Base-by-base conservation (phyloP, 2,888 invertebrate species). In the Polydesmus complanatus region DNA sequence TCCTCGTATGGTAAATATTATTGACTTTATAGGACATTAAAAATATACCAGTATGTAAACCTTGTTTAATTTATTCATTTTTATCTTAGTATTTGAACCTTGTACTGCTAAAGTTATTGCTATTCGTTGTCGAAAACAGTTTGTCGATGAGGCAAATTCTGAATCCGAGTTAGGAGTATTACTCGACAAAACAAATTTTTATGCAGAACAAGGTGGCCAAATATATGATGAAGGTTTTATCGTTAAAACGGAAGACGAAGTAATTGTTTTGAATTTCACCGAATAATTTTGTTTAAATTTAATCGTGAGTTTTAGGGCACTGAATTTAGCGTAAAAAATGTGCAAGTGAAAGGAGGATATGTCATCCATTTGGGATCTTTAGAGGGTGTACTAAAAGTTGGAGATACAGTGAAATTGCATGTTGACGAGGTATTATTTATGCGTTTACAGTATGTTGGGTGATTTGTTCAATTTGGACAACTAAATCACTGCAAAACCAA, bases 161-260 rank as follows among this genome's bases (percentile, higher is more conserved):
- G 93, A 93, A 0, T 85, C 91, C 70, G 89, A 92, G 73, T 93
- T 93, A 73, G 96, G 93, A 21, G 77, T 99, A 60, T 77, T 99
- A 65, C 77, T 98, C 63, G 91, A 98, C 73, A 81, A 79, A 69
- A 98, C 97, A 0, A 87, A 81, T 73, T 99, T 99, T 75, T 99
- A 99, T 75, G 96, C 98, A 0, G 98, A 99, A 75, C 93, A 96
- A 76, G 98, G 98, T 64, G 98, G 98, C 18, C 98, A 99, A 78
- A 95, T 93, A 69, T 95, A 83, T 73, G 98, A 99, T 73, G 89
- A 90, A 71, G 98, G 98, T 23, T 92, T 86, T 68, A 80, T 95
- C 73, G 84, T 85, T 0, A 92, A 91, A 78, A 73, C 79, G 3
- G 81, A 79, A 61, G 90, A 92, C 73, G 91, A 92, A 72, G 80